phyloP scores from a whole-genome alignment of 2,113 vertebrate genomes.

The Equus przewalskii region DNA sequence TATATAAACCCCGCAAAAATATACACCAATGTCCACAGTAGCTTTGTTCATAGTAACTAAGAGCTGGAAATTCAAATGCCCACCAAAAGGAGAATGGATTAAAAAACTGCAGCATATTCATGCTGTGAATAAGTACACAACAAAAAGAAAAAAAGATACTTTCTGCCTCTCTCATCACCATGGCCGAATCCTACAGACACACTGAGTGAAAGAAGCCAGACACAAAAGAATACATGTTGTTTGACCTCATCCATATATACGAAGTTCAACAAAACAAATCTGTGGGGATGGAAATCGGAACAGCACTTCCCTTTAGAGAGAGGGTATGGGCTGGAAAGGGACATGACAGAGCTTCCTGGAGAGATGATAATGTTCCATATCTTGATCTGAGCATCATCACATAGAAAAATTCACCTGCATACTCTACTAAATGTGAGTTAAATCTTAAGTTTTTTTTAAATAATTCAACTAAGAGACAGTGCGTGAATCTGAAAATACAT shows the following conservation, averaged over 20 bases:
- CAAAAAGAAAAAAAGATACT: not conserved
- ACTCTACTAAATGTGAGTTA: not conserved
- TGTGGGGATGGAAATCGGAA: not conserved
- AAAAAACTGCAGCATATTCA: not conserved
- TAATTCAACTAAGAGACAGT: not conserved
- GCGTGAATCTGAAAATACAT: not conserved
- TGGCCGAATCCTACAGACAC: not conserved
- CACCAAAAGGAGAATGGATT: not conserved
- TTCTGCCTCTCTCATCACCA: not conserved
- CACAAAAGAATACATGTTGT: not conserved
- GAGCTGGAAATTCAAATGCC: not conserved
- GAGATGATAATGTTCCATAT: not conserved
- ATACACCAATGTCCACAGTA: not conserved
- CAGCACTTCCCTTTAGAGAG: not conserved
- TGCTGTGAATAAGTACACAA: not conserved
- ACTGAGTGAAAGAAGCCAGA: not conserved
- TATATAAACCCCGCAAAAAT: not conserved
- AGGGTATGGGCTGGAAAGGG: too few species aligned
- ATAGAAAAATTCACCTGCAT: not conserved
- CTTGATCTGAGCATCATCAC: not conserved
- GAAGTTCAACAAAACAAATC: not conserved
- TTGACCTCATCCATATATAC: not conserved
- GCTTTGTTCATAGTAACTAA: not conserved
- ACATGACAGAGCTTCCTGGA: not conserved
- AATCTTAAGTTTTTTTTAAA: not conserved